These are phyloP conservation scores for Planiliza haematocheilus DNA, from an alignment of 2,113 vertebrate genomes.

Conservation along the genomic window DNA sequence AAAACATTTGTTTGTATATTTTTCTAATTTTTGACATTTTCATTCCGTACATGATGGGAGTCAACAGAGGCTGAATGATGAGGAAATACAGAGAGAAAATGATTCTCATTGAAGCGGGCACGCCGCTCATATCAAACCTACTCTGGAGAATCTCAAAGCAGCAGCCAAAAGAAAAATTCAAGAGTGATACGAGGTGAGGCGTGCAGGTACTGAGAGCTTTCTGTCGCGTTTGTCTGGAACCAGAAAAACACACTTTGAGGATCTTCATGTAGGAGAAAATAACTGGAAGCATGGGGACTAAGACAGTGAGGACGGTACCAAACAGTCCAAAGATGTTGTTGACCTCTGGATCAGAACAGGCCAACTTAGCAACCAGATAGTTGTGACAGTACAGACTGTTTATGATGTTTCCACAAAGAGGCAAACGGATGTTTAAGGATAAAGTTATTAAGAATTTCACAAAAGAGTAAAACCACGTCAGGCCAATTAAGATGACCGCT, in stretches of 20 bases:
- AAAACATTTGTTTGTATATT: not conserved
- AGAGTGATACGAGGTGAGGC: constrained; percentile 31
- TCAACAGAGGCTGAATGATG: constrained; percentile 18
- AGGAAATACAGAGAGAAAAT: constrained; percentile 18
- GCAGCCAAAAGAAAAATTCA: constrained; percentile 14
- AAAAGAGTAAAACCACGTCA: constrained; percentile 56
- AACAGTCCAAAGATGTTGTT: constrained; percentile 47
- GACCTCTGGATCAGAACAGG: constrained; percentile 14
- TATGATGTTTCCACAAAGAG: constrained; percentile 33
- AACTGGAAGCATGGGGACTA: constrained; percentile 26
- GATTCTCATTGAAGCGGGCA: accelerated
- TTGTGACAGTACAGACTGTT: constrained; percentile 50
- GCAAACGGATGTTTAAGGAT: constrained; percentile 2
- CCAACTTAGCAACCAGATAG: constrained; percentile 31
- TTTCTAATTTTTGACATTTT: constrained; percentile 14
- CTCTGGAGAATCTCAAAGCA: constrained; percentile 1
- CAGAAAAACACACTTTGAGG: constrained; percentile 17
- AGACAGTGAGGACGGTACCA: not conserved
- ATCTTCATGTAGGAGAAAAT: constrained; percentile 15
- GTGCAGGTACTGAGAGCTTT: constrained; percentile 53
- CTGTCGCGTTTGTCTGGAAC: constrained; percentile 1
- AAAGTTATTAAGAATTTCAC: not conserved
- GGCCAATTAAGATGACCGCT: not conserved
- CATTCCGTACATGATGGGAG: constrained; percentile 23
- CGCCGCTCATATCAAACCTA: not conserved